A percentile compares a stretch with the other conserved stretches of the same genome.
Conservation (phyloP, 1,140 invertebrate genomes). For the Drosophila erecta region DNA sequence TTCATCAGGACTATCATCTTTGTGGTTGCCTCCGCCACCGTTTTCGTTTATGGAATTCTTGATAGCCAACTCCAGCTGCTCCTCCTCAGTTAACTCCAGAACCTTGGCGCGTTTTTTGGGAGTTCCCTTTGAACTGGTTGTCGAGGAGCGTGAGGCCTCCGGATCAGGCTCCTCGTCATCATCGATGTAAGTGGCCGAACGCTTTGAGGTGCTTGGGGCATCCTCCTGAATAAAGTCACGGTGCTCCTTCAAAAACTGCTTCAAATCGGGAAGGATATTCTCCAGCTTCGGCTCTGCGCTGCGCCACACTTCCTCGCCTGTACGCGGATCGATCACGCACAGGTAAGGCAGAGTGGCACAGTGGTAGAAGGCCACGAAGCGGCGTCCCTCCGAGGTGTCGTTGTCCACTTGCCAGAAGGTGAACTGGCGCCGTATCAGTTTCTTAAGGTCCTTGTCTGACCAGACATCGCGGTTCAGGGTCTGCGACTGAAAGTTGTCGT, state of each 20-base stretch:
- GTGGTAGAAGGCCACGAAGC: constrained; percentile 90
- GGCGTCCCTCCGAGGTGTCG: constrained; percentile 88
- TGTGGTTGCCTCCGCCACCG: constrained; percentile 5
- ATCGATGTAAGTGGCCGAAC: constrained; percentile 45
- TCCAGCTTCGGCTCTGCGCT: constrained; percentile 66
- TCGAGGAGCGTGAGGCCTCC: constrained; percentile 36
- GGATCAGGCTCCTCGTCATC: constrained; percentile 47
- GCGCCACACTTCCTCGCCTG: constrained; percentile 87
- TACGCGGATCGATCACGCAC: constrained; percentile 91
- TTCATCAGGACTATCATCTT: constrained; percentile 6
- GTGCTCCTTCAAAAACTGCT: constrained; percentile 69
- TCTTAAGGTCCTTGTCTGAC: constrained; percentile 88
- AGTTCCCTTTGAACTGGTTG: constrained; percentile 39
- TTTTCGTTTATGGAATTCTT: constrained; percentile 83
- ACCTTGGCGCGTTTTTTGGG: constrained; percentile 67
- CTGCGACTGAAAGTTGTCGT: constrained; percentile 91
- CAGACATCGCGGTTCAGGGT: constrained; percentile 92
- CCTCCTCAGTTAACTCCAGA: constrained; percentile 78
- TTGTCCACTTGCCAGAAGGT: constrained; percentile 92
- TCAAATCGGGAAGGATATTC: constrained; percentile 63
- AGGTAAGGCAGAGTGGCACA: constrained; percentile 89
- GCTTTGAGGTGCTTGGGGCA: constrained; percentile 68
- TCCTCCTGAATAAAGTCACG: constrained; percentile 69
- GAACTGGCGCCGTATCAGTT: constrained; percentile 89
- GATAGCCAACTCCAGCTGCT: constrained; percentile 78